Conservation (phyloP, 2,797 vertebrate species). For the Arctocebus calabarensis region DNA sequence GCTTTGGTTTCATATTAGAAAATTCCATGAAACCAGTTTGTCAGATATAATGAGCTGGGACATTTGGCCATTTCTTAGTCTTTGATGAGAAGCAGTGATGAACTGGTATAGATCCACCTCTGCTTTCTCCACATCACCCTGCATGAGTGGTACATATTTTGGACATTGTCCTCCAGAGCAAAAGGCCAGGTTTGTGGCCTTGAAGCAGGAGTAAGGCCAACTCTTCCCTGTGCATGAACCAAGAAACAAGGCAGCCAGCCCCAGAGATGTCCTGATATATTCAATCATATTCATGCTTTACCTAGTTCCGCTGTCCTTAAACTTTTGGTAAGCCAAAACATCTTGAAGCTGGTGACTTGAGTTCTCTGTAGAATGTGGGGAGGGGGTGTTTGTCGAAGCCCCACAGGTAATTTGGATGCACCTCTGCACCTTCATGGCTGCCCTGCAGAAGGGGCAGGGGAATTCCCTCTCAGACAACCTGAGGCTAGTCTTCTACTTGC, state of each 20-base stretch:
- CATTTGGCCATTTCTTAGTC: neutral
- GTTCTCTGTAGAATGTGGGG: neutral
- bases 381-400: neutral
- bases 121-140: neutral
- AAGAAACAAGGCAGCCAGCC: neutral
- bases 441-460: neutral
- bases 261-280: neutral
- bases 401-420: neutral
- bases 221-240: neutral
- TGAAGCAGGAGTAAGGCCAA: neutral
- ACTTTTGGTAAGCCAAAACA: neutral
- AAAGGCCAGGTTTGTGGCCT: neutral
- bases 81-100: neutral
- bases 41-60: neutral
- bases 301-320: neutral
- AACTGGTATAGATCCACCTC: neutral
- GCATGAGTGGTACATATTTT: neutral
- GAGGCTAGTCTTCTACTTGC: neutral
- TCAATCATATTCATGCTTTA: neutral
- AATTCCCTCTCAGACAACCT: neutral
- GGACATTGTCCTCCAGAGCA: neutral
- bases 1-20: slow-evolving; percentile 21
- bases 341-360: neutral
- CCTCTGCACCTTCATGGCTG: neutral
- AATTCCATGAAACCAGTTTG: neutral